These are phyloP conservation scores for Orussus abietinus DNA, from an alignment of 1,140 invertebrate genomes.

Conservation along the genomic window DNA sequence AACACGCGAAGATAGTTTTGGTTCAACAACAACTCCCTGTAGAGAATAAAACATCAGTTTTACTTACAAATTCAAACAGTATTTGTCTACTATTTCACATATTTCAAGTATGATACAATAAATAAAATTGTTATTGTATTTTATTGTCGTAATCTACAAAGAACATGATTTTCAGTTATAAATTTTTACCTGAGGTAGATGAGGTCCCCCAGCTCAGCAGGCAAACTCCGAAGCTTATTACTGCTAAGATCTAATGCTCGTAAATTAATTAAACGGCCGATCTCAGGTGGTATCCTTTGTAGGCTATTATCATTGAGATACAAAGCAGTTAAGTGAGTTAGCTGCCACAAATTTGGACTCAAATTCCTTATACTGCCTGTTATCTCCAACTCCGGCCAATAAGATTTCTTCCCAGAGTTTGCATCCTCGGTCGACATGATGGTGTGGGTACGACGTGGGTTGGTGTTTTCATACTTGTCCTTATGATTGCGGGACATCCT, in stretches of 20 bases:
- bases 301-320: slow-evolving; percentile 95
- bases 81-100: no score
- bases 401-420: slow-evolving; percentile 84
- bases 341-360: slow-evolving; percentile 84
- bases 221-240: slow-evolving; percentile 90
- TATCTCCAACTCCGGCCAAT: slow-evolving; percentile 69
- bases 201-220: slow-evolving; percentile 93
- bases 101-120: no score
- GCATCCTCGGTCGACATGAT: slow-evolving; percentile 91
- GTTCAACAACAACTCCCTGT: slow-evolving; percentile 87
- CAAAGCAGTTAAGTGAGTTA: slow-evolving; percentile 86
- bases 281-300: slow-evolving; percentile 82
- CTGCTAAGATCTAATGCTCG: slow-evolving; percentile 86
- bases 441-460: slow-evolving; percentile 74
- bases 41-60: slow-evolving; percentile 49
- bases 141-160: no score
- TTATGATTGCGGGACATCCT: slow-evolving; percentile 64
- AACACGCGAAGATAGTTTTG: slow-evolving; percentile 90
- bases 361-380: slow-evolving; percentile 89
- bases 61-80: not conserved
- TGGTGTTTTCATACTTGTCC: slow-evolving; percentile 70
- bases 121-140: no score
- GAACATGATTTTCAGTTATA: no score
- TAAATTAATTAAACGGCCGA: slow-evolving; percentile 77
- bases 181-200: slow-evolving; percentile 77